phyloP scores from a whole-genome alignment of 2,888 invertebrate genomes.

The Pristionchus mayeri region DNA sequence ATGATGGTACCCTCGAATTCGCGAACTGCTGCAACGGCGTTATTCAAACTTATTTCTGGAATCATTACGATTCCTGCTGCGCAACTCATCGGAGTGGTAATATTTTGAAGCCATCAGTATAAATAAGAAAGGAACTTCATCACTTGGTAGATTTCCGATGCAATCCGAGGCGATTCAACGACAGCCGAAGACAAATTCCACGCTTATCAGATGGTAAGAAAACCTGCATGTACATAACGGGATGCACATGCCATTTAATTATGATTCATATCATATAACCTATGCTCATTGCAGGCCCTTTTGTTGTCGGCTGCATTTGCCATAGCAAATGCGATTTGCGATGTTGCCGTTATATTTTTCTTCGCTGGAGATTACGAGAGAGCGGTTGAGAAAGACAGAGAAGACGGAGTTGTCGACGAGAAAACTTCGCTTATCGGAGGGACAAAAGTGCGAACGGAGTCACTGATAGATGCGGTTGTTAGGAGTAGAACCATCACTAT shows the following conservation, averaged over 20 bases:
- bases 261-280: not conserved
- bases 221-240: too few species aligned
- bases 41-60: not conserved
- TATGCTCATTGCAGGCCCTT: not conserved
- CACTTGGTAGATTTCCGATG: not conserved
- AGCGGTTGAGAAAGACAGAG: not conserved
- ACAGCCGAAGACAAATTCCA: not conserved
- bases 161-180: not conserved
- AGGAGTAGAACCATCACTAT: too few species aligned
- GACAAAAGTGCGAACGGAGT: not conserved
- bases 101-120: too few species aligned
- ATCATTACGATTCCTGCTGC: not conserved
- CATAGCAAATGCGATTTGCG: not conserved
- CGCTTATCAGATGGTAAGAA: conserved; percentile 25
- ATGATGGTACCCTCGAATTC: not conserved
- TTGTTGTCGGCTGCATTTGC: not conserved
- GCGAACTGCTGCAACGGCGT: not conserved
- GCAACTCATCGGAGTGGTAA: conserved; percentile 2
- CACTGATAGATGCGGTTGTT: not conserved
- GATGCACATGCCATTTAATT: too few species aligned
- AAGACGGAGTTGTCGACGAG: not conserved
- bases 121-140: too few species aligned
- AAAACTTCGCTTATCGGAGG: not conserved
- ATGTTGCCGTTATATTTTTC: not conserved
- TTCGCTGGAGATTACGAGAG: not conserved